Evolutionary conservation across 2,888 invertebrate species (phyloP).

Genomic region (Pristionchus fissidentatus): DNA sequence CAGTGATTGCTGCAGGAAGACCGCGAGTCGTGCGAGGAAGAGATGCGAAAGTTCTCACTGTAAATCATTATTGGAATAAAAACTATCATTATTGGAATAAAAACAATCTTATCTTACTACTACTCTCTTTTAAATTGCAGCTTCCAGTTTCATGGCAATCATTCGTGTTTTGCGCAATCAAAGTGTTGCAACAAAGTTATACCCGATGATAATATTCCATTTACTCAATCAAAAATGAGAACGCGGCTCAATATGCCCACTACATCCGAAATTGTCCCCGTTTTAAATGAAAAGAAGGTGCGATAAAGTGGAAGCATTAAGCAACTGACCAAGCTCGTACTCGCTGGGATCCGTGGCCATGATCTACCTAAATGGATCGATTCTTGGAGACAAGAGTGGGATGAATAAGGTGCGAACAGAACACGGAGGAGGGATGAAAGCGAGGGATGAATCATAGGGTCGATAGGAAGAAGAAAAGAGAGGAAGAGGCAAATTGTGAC

Average conservation of each 20-base stretch:
- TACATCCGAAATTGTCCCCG: too few relatives aligned
- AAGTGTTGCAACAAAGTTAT: too few relatives aligned
- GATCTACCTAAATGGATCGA: conserved; percentile 18
- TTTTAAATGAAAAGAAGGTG: too few relatives aligned
- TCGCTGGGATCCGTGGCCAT: conserved; percentile 37
- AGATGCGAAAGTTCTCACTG: conserved; percentile 83
- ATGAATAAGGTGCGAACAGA: background rate
- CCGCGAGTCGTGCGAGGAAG: conserved; percentile 95
- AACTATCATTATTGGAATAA: background rate
- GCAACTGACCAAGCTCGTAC: background rate
- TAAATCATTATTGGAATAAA: background rate
- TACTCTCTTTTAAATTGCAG: background rate
- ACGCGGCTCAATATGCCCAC: too few relatives aligned
- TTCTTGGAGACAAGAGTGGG: background rate
- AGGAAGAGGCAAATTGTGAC: background rate
- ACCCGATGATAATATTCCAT: too few relatives aligned
- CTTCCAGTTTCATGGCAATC: too few relatives aligned
- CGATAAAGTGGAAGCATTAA: background rate
- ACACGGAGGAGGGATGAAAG: background rate
- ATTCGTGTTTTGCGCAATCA: too few relatives aligned
- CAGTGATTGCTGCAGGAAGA: conserved; percentile 82
- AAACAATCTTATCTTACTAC: background rate
- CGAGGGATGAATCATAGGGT: conserved; percentile 1
- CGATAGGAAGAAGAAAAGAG: background rate
- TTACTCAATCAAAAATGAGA: too few relatives aligned